phyloP scores from a whole-genome alignment of 1,140 invertebrate genomes.

The Anastrepha obliqua region DNA sequence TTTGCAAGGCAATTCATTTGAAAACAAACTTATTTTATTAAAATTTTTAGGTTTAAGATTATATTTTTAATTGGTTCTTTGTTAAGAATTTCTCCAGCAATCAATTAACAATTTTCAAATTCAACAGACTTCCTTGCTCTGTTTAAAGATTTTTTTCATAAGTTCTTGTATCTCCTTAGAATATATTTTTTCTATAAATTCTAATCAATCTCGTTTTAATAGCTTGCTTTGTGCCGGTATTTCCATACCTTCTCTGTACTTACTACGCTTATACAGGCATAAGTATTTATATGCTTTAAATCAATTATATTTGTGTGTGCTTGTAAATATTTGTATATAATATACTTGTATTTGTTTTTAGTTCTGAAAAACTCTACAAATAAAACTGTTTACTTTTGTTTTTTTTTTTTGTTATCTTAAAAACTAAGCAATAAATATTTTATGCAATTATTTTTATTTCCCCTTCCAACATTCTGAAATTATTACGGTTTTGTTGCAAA shows the following conservation, averaged over 20 bases:
- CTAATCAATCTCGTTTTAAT: not conserved
- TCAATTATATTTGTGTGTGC: not conserved
- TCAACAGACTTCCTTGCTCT: too few relatives aligned
- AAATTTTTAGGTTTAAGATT: too few relatives aligned
- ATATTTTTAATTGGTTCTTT: too few relatives aligned
- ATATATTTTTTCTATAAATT: not conserved
- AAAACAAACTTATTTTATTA: not conserved
- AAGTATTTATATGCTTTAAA: not conserved
- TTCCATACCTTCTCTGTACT: not conserved
- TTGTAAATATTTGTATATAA: slow-evolving; percentile 44
- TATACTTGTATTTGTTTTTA: not conserved
- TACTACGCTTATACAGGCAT: not conserved
- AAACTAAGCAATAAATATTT: slow-evolving; percentile 22
- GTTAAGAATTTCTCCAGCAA: too few relatives aligned
- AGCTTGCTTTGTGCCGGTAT: not conserved
- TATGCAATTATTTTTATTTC: not conserved
- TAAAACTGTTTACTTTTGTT: not conserved
- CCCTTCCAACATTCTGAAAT: not conserved
- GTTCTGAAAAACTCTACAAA: slow-evolving; percentile 16
- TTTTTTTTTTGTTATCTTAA: not conserved
- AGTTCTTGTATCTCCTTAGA: too few relatives aligned
- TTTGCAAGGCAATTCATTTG: slow-evolving; percentile 1
- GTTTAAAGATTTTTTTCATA: too few relatives aligned
- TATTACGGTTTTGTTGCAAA: slow-evolving; percentile 33
- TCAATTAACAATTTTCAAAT: too few relatives aligned